These are phyloP conservation scores for Danio tinwini DNA, from an alignment of 2,797 vertebrate genomes.

Conservation along the genomic window DNA sequence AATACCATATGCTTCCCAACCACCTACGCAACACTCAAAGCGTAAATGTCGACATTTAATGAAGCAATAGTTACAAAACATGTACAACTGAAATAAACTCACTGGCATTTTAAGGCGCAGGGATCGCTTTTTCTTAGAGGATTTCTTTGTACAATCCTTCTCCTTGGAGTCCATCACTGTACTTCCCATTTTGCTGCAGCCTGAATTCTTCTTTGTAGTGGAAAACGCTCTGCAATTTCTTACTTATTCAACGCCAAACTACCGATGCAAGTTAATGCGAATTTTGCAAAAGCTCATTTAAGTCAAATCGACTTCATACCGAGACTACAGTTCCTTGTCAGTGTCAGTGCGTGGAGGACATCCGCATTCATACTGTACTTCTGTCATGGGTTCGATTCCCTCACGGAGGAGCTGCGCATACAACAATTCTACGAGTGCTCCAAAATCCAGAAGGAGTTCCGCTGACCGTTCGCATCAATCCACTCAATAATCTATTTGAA, in stretches of 20 bases:
- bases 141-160: conserved; percentile 74
- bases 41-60: background rate
- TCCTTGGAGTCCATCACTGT: conserved; percentile 78
- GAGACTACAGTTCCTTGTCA: conserved; percentile 32
- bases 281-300: background rate
- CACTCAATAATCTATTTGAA: background rate
- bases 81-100: conserved; percentile 67
- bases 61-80: conserved; percentile 3
- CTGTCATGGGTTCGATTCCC: conserved; percentile 11
- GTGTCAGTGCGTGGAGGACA: conserved; percentile 18
- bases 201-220: background rate
- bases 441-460: no score
- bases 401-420: background rate
- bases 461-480: background rate
- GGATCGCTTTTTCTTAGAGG: conserved; percentile 74
- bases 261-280: background rate
- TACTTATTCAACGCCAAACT: background rate
- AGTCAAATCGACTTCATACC: conserved; percentile 4
- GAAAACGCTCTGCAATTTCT: background rate
- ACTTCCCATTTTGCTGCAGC: conserved; percentile 74
- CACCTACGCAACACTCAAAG: background rate
- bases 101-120: conserved; percentile 82
- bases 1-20: background rate
- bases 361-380: conserved; percentile 34
- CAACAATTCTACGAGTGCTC: no score